Conservation (phyloP, 2,888 invertebrate genomes). For the Eilema caniola region DNA sequence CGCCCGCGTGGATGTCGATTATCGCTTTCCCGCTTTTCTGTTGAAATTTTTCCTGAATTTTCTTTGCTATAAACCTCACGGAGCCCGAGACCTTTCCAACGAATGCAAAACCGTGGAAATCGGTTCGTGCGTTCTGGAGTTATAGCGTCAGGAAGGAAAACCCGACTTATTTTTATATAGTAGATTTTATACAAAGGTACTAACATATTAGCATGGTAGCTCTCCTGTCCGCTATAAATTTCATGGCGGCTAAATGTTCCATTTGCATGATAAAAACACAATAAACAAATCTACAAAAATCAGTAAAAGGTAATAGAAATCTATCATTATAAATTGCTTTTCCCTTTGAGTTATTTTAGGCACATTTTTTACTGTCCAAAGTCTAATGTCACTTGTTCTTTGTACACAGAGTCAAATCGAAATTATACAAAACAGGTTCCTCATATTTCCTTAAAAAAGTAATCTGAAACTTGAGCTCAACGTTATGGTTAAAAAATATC, state of each 20-base stretch:
- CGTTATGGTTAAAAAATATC: neutral
- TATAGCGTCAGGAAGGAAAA: no score
- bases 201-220: slow-evolving; percentile 18
- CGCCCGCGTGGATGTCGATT: no score
- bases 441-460: neutral
- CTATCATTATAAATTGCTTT: slow-evolving; percentile 7
- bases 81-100: no score
- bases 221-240: slow-evolving; percentile 15
- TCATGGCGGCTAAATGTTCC: slow-evolving; percentile 5
- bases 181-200: neutral
- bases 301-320: slow-evolving; percentile 3
- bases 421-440: slow-evolving; percentile 9
- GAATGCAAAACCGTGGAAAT: no score
- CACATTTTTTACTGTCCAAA: neutral
- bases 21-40: no score
- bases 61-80: no score
- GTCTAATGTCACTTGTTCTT: neutral
- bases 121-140: no score
- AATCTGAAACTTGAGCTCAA: neutral
- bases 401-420: neutral
- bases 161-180: no score
- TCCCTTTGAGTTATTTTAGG: neutral
- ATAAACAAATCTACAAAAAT: slow-evolving; percentile 13
- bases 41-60: no score
- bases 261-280: slow-evolving; percentile 16